phyloP scores from a whole-genome alignment of 2,113 vertebrate genomes.

The Chascanopsetta lugubris region DNA sequence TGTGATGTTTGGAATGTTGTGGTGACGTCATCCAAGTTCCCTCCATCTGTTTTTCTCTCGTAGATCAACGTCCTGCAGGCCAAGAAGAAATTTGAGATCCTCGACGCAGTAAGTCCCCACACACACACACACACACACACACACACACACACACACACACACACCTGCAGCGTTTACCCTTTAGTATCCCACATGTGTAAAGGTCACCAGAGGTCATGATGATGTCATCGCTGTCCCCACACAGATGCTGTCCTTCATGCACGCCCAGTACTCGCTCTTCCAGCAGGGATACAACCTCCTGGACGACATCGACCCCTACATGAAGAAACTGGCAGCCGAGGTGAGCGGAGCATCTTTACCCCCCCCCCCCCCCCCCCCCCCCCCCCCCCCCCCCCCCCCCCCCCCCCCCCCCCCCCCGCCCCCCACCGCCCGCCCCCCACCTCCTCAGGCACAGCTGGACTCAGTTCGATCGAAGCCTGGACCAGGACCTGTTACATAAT shows the following conservation, averaged over 20 bases:
- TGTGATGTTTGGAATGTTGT: no score
- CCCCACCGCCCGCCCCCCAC: no score
- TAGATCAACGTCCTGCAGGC: slow-evolving; percentile 98
- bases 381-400: neutral
- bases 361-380: fast-evolving
- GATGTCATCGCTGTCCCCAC: neutral
- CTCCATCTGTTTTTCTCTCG: neutral
- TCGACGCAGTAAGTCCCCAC: slow-evolving; percentile 88
- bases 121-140: no score
- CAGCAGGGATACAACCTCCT: slow-evolving; percentile 95
- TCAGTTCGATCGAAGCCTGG: slow-evolving; percentile 5
- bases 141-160: neutral
- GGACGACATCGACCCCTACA: slow-evolving; percentile 93
- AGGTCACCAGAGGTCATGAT: no score
- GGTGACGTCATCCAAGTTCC: no score
- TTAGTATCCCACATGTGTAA: no score
- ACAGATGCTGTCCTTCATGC: slow-evolving; percentile 98
- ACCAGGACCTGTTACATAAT: slow-evolving; percentile 20
- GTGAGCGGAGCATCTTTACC: slow-evolving; percentile 76
- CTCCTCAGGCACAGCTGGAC: neutral
- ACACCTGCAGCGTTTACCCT: neutral
- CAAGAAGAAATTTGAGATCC: slow-evolving; percentile 98
- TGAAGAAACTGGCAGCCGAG: slow-evolving; percentile 95
- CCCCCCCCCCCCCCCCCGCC: neutral
- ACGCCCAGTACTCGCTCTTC: slow-evolving; percentile 95